Percentiles rank a stretch among this genome's conserved stretches.
Evolutionary conservation across 1,140 invertebrate genomes (phyloP).

Genomic region (Musca vetustissima): DNA sequence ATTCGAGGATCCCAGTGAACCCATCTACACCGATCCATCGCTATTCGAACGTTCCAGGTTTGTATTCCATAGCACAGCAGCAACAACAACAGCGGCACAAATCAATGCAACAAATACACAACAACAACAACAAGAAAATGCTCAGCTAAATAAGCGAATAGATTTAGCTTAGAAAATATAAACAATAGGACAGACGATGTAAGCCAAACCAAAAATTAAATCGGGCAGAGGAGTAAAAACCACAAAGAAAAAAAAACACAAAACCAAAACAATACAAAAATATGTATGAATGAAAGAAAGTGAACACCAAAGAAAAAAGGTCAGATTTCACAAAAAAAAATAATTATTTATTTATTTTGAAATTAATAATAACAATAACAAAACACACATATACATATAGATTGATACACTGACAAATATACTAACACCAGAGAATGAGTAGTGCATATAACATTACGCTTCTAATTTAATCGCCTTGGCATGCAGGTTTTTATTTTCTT

Average conservation of each 20-base stretch:
- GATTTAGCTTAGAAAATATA: not conserved
- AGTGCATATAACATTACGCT: no score
- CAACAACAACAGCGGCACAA: not conserved
- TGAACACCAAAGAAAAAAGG: not conserved
- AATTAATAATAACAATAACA: not conserved
- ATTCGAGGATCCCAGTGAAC: constrained; percentile 85
- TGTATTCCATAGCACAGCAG: constrained; percentile 22
- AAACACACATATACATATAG: no score
- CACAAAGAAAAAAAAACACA: not conserved
- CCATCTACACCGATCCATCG: constrained; percentile 90
- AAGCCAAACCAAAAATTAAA: not conserved
- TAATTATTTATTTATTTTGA: not conserved
- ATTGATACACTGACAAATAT: no score
- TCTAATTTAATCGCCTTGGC: no score
- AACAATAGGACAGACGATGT: not conserved
- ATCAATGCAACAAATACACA: not conserved
- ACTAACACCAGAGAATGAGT: no score
- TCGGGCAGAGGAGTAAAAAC: not conserved
- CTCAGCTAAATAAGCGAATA: constrained; percentile 14
- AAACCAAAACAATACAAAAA: not conserved
- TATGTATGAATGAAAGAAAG: not conserved
- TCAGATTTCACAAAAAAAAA: not conserved
- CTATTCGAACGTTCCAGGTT: constrained; percentile 79
- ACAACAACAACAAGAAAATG: constrained; percentile 4
- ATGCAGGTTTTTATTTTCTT: no score